Conservation (phyloP, 2,888 invertebrate species). For the Teleogryllus oceanicus region DNA sequence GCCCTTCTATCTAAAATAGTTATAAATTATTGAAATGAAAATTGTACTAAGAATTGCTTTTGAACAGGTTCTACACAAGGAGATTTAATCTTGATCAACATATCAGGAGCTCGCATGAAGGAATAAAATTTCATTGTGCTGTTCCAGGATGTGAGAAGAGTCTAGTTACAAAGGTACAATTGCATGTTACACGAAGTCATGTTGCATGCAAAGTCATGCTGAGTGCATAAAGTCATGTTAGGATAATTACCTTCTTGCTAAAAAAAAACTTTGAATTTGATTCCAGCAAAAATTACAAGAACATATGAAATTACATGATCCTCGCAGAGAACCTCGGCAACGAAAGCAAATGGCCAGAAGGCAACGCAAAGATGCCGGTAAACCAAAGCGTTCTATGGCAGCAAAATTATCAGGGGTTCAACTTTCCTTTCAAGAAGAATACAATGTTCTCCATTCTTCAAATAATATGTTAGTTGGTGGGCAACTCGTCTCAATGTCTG, state of each 20-base stretch:
- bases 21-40: no score
- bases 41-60: no score
- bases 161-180: background rate
- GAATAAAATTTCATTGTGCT: background rate
- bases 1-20: no score
- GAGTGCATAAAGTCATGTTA: no score
- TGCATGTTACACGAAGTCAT: no score
- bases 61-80: background rate
- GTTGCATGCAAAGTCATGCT: no score
- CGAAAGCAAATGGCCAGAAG: background rate
- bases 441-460: background rate
- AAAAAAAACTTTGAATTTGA: no score
- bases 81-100: background rate
- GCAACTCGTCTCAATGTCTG: no score
- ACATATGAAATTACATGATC: background rate
- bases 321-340: background rate
- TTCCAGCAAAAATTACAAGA: constrained; percentile 3
- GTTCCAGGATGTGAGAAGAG: background rate
- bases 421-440: background rate
- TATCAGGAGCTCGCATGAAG: background rate
- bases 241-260: no score
- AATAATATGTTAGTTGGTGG: no score
- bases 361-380: constrained; percentile 23
- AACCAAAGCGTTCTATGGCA: constrained; percentile 21
- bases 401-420: constrained; percentile 20